Percentiles rank a stretch among this genome's conserved stretches.
Evolutionary conservation across 2,888 invertebrate species (phyloP).

Genomic region (Yponomeuta sedellus): DNA sequence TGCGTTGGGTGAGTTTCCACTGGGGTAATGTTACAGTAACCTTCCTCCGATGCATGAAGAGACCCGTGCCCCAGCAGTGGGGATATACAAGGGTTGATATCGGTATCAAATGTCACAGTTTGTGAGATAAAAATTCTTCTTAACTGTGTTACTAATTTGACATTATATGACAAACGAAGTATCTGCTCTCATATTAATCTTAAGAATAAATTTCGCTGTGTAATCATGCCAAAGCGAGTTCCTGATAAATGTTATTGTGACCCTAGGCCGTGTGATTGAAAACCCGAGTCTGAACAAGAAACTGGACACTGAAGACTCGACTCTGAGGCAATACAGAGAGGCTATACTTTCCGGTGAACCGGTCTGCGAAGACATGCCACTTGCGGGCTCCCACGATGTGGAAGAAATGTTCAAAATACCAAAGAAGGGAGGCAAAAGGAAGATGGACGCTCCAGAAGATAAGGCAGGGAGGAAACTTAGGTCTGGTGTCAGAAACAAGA

Average conservation of each 20-base stretch:
- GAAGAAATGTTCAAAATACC: neutral
- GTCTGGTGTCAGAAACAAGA: slow-evolving; percentile 36
- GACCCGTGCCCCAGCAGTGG: too few relatives aligned
- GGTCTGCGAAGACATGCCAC: slow-evolving; percentile 32
- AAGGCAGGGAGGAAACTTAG: slow-evolving; percentile 18
- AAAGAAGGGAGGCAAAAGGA: slow-evolving; percentile 36
- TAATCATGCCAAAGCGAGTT: too few relatives aligned
- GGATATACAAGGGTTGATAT: too few relatives aligned
- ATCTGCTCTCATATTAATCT: too few relatives aligned
- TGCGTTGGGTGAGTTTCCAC: slow-evolving; percentile 30
- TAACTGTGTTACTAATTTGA: too few relatives aligned
- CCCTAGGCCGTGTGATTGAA: neutral
- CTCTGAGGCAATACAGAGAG: slow-evolving; percentile 43
- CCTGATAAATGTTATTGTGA: neutral
- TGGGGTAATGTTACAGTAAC: too few relatives aligned
- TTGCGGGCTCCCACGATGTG: slow-evolving; percentile 27
- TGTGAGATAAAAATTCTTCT: too few relatives aligned
- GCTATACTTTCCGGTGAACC: slow-evolving; percentile 33
- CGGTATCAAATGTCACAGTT: too few relatives aligned
- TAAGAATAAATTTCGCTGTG: too few relatives aligned
- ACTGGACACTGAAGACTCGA: slow-evolving; percentile 29
- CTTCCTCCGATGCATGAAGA: too few relatives aligned
- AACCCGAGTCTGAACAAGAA: neutral
- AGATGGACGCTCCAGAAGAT: slow-evolving; percentile 23
- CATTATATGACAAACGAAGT: too few relatives aligned